phyloP scores from a whole-genome alignment of 2,888 invertebrate species.

The Lasioglossum pauxillum region DNA sequence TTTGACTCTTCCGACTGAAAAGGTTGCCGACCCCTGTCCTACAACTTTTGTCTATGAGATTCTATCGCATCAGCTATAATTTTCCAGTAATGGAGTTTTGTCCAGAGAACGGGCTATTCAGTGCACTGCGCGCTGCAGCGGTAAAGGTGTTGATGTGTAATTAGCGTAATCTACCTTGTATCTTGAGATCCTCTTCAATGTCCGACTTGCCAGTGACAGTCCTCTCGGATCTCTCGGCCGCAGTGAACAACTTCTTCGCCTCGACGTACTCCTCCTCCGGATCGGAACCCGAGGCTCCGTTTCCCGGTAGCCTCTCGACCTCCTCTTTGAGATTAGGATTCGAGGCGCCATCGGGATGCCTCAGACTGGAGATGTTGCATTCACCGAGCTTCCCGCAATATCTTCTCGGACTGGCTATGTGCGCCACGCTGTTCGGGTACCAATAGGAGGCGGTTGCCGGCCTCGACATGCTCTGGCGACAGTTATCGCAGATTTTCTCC shows the following conservation, averaged over 20 bases:
- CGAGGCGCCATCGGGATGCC: slow-evolving; percentile 96
- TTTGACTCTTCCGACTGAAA: too few species aligned
- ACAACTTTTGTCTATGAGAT: too few species aligned
- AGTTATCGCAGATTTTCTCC: slow-evolving; percentile 91
- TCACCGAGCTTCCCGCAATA: slow-evolving; percentile 87
- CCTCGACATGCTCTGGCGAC: slow-evolving; percentile 89
- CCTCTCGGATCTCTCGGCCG: slow-evolving; percentile 79
- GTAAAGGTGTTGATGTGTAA: not conserved
- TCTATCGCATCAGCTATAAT: too few species aligned
- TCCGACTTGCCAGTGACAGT: slow-evolving; percentile 84
- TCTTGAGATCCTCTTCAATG: slow-evolving; percentile 81
- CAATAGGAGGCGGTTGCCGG: slow-evolving; percentile 89
- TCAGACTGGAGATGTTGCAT: slow-evolving; percentile 88
- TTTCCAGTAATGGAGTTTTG: too few species aligned
- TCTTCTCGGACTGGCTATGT: slow-evolving; percentile 88
- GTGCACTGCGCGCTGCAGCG: not conserved
- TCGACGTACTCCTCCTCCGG: slow-evolving; percentile 85
- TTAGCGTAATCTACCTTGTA: slow-evolving; percentile 73
- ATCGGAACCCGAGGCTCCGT: slow-evolving; percentile 88
- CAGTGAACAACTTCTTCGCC: slow-evolving; percentile 82
- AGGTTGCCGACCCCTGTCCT: too few species aligned
- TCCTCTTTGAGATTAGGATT: slow-evolving; percentile 94
- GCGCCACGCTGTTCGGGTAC: slow-evolving; percentile 85
- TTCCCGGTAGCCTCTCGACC: slow-evolving; percentile 87
- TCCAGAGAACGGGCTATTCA: not conserved